A percentile compares a stretch with the other conserved stretches of the same genome.
Conservation (phyloP, 2,113 vertebrate genomes). For the Nannospalax galili region DNA sequence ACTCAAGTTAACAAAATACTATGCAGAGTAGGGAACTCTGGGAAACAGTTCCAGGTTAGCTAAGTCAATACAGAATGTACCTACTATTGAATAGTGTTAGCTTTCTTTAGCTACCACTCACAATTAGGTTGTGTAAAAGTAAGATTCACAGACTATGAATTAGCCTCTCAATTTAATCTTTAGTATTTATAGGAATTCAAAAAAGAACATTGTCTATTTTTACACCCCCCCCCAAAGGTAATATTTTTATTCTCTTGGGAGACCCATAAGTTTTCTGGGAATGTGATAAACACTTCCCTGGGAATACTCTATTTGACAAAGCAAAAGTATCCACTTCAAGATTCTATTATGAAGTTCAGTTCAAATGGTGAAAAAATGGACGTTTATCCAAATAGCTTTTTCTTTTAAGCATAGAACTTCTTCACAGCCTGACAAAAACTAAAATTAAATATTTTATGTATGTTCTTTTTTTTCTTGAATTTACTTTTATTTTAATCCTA, state of each 20-base stretch:
- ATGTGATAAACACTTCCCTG: conserved; percentile 1
- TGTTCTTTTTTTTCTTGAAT: conserved; percentile 25
- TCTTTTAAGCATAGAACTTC: conserved; percentile 50
- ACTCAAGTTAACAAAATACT: not conserved
- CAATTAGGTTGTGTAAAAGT: conserved; percentile 47
- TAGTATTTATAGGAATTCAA: conserved; percentile 19
- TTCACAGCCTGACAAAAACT: not conserved
- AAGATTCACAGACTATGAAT: conserved; percentile 53
- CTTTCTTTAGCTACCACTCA: conserved; percentile 31
- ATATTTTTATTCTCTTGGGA: conserved; percentile 48
- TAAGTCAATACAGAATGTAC: conserved; percentile 6
- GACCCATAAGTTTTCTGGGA: conserved; percentile 43
- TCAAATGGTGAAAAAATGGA: not conserved
- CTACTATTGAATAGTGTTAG: conserved; percentile 16
- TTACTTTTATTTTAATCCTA: conserved; percentile 64
- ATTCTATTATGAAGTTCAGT: conserved; percentile 29
- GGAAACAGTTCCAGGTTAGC: conserved; percentile 15
- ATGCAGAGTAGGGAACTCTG: not conserved
- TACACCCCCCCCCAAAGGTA: not conserved
- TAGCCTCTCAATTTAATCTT: conserved; percentile 57
- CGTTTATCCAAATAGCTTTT: conserved; percentile 27
- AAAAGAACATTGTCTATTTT: conserved; percentile 18
- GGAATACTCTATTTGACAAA: conserved; percentile 43
- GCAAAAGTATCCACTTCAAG: conserved; percentile 26
- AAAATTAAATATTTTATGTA: not conserved